A percentile compares a stretch with the other conserved stretches of the same genome.
phyloP scores from a whole-genome alignment of 2,888 invertebrate species.

The Alsophila aescularia region DNA sequence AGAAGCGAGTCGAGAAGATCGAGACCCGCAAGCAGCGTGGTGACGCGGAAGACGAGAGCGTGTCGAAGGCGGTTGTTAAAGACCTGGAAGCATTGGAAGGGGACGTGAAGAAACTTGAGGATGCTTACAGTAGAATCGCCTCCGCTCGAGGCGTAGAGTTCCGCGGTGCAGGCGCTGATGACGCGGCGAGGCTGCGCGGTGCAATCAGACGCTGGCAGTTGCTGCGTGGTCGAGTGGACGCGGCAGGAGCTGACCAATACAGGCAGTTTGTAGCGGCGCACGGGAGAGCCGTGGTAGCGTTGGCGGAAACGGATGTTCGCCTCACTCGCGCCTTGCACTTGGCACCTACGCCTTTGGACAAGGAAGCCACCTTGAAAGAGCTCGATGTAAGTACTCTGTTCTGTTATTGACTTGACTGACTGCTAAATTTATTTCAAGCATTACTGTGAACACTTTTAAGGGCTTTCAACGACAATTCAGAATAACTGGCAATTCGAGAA shows the following conservation, averaged over 20 bases:
- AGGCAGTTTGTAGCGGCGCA: slow-evolving; percentile 89
- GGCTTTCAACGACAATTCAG: too few species aligned
- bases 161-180: slow-evolving; percentile 87
- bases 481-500: too few species aligned
- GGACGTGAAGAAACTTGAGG: slow-evolving; percentile 87
- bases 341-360: slow-evolving; percentile 74
- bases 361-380: slow-evolving; percentile 68
- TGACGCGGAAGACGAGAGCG: slow-evolving; percentile 79
- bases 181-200: slow-evolving; percentile 86
- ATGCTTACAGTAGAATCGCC: slow-evolving; percentile 88
- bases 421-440: too few species aligned
- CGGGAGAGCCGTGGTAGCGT: slow-evolving; percentile 87
- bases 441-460: too few species aligned
- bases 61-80: slow-evolving; percentile 83
- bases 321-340: slow-evolving; percentile 89
- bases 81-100: slow-evolving; percentile 86
- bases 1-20: slow-evolving; percentile 83
- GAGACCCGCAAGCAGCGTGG: slow-evolving; percentile 74
- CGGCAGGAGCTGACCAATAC: slow-evolving; percentile 85
- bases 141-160: slow-evolving; percentile 87
- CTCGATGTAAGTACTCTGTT: slow-evolving; percentile 71
- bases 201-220: slow-evolving; percentile 88
- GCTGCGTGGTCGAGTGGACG: slow-evolving; percentile 84
- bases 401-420: too few species aligned
- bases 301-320: slow-evolving; percentile 89